Conservation (phyloP, 2,113 vertebrate genomes). For the Eolophus roseicapilla region DNA sequence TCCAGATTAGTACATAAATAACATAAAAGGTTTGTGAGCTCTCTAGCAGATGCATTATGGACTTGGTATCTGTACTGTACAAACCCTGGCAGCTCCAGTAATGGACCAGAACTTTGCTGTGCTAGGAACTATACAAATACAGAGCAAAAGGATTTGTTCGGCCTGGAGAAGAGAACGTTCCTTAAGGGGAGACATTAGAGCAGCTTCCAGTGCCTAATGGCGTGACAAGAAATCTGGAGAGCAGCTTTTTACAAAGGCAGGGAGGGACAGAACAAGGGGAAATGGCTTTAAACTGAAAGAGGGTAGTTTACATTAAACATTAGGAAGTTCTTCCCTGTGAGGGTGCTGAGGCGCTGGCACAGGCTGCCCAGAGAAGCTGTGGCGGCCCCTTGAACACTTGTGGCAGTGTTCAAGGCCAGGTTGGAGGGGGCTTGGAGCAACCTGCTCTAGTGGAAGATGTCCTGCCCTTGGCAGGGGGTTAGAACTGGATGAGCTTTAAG, state of each 20-base stretch:
- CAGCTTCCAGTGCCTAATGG: background rate
- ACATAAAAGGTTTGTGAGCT: slow-evolving; percentile 39
- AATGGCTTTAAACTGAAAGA: background rate
- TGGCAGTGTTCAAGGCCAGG: too few species aligned
- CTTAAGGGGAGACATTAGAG: background rate
- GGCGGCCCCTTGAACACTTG: too few species aligned
- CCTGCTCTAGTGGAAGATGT: background rate
- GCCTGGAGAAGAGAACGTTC: background rate
- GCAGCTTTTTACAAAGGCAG: background rate
- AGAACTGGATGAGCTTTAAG: background rate
- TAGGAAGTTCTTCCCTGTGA: background rate
- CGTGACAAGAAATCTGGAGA: background rate
- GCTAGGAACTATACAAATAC: background rate
- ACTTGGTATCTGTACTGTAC: background rate
- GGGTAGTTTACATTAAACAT: too few species aligned
- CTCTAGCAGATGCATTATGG: slow-evolving; percentile 17
- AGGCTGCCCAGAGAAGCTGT: too few species aligned
- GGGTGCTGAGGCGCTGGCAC: too few species aligned
- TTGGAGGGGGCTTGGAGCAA: background rate
- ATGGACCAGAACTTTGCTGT: background rate
- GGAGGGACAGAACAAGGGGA: background rate
- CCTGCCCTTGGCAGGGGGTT: background rate
- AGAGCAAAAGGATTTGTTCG: background rate
- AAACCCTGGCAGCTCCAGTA: background rate
- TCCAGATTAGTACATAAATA: slow-evolving; percentile 61